Evolutionary conservation across 2,888 invertebrate genomes (phyloP).

Genomic region (Volucella inanis): DNA sequence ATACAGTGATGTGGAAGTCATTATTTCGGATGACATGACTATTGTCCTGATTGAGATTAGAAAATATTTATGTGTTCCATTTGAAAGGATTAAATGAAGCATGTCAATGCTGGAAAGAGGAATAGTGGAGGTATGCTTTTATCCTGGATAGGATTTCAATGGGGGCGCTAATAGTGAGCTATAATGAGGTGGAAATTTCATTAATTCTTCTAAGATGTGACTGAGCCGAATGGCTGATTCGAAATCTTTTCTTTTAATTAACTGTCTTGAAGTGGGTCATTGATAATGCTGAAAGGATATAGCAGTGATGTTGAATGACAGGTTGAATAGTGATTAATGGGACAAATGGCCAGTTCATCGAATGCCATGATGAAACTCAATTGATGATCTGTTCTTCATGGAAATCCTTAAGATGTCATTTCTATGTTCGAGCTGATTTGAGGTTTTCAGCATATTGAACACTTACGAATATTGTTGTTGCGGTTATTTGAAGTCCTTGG

Average conservation of each 20-base stretch:
- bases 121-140: neutral
- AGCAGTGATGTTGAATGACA: conserved; percentile 33
- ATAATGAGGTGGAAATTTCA: conserved; percentile 51
- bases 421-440: no score
- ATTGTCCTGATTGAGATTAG: conserved; percentile 54
- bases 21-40: conserved; percentile 52
- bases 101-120: neutral
- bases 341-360: conserved; percentile 21
- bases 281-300: conserved; percentile 32
- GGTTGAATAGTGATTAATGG: conserved; percentile 42
- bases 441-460: no score
- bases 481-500: no score
- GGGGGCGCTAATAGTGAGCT: neutral
- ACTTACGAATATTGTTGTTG: no score
- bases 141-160: neutral
- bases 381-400: neutral
- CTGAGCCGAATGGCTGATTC: conserved; percentile 1
- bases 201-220: conserved; percentile 20
- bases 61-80: conserved; percentile 60
- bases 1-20: conserved; percentile 48
- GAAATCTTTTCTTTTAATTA: conserved; percentile 21
- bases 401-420: neutral
- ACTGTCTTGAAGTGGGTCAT: conserved; percentile 20
- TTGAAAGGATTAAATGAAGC: conserved; percentile 37
- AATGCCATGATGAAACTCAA: neutral